Base-by-base conservation (phyloP, 2,888 invertebrate genomes). In the Drosophila formosana region DNA sequence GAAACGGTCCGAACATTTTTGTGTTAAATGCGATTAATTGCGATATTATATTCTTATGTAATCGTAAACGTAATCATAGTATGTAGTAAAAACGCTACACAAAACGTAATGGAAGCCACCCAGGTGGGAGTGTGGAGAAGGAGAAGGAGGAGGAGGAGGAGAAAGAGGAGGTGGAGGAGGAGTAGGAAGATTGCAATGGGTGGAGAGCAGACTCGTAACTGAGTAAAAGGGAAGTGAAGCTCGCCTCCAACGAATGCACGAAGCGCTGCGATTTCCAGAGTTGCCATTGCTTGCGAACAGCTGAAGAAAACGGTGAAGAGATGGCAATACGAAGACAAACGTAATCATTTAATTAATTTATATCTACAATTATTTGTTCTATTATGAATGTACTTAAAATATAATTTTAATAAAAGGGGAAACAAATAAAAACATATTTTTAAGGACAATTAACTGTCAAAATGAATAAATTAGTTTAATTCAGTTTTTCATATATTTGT, bases 21-120 rank as follows among this genome's bases (percentile, higher is more conserved):
- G 89, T 89, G 87, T 89, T 87, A 87, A 87, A 87, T 65, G 87
- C 87, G 87, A 87, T 89, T 87, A 87, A 87, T 87, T 89, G 87
- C 87, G 88, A 88, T 89, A 88, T 88, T 88, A 88, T 86, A 88
- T 89, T 89, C 89, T 89, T 87, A 88, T 89, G 87, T 88, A 88
- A 85, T 85, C 84, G 84, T 89, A 89, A 85, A 85, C 80, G 85
- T 88, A 89, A 85, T 84, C 89, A 82, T 71, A 74, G 83, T 88
- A 75, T 63, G 75, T 66, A 77, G 72, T 76, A 72, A 80, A 78
- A 87, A 69, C 78, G 73, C 70, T 69, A 72, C 87, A 75, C 70
- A 72, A 84, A 81, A 81, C 75, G 76, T 65, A 80, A 82, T 75
- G 63, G 64, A 63, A 72, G 82, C 71, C 70, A 81, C 62, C 72